Percentiles rank a stretch among this genome's conserved stretches.
Conservation (phyloP, 2,888 invertebrate genomes). For the Lamproptera curius region DNA sequence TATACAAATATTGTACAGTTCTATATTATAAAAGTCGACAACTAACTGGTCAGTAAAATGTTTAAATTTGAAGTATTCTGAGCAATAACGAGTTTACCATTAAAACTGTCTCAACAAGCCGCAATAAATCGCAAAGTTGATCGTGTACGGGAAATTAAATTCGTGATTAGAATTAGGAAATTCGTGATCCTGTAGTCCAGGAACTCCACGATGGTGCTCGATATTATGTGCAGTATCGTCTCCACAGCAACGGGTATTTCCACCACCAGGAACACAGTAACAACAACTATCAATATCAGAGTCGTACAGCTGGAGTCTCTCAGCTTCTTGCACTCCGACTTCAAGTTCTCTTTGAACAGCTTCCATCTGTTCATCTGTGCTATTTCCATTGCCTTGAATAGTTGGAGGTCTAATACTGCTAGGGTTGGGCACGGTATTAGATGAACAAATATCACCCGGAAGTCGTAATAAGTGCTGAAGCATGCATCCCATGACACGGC, state of each 20-base stretch:
- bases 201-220: conserved; percentile 83
- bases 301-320: conserved; percentile 92
- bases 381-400: conserved; percentile 90
- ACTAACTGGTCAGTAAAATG: too few relatives aligned
- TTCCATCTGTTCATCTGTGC: conserved; percentile 89
- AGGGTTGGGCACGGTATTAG: conserved; percentile 92
- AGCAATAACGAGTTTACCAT: too few relatives aligned
- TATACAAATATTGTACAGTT: too few relatives aligned
- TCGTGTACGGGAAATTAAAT: conserved; percentile 95
- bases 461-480: conserved; percentile 89
- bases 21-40: too few relatives aligned
- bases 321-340: conserved; percentile 87
- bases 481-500: conserved; percentile 85
- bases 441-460: conserved; percentile 95
- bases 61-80: too few relatives aligned
- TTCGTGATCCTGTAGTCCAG: conserved; percentile 88
- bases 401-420: conserved; percentile 91
- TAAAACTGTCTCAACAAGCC: conserved; percentile 96
- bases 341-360: conserved; percentile 86
- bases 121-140: conserved; percentile 97
- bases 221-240: conserved; percentile 89
- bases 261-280: conserved; percentile 88
- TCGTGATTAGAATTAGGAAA: conserved; percentile 88
- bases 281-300: conserved; percentile 91
- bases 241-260: conserved; percentile 92